Base-by-base conservation (phyloP, 2,888 invertebrate genomes). In the Trissoscelio sp. region DNA sequence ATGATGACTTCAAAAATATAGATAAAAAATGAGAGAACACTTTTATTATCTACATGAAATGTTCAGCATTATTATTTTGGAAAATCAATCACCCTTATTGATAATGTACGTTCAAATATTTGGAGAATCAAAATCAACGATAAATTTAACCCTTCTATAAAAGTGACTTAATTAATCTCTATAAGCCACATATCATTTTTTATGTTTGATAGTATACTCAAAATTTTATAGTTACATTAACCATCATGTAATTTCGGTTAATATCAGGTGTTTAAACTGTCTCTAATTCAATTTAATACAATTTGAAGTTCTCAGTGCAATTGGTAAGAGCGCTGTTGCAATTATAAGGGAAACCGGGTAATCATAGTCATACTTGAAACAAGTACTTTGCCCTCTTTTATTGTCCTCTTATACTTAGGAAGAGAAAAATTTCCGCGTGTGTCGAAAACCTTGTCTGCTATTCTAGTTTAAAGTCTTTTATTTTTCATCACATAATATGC, bases 311-410 rank as follows among this genome's bases (percentile, higher is more conserved):
- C 34, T 14, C 34, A 11, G 7, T 18, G 16, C 28, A 22, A 51
- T 51, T 51, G 51, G 51, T 51, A 28, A 51, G 22, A 37, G 58
- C 22, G 24, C 3, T 12, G 20, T 39, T 37, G 4, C 58, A 34
- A 62, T 62, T 62, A 62, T 46, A 46, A 46, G 62, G 48, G 46
- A 34, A 60, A 48, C 46, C 48, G 7, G 20, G 46, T 48, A 62
- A 62, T 62, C 20, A 48, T 62, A 62, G 48, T 48, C 62, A 34
- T 48, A 20, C 46, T 31, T 6, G 34, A 62, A 62, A n/a, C 34
- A 62, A 31, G 62, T 7, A 14, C 46, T 58, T 58, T 20, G 55
- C 14, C 14, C 20, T 12, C 48, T 48, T 46, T 62, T 22, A 18
- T 64, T 48, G 1, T 48, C n/a, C 14, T 24, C 7, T 58, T 24